phyloP scores from a whole-genome alignment of 2,888 invertebrate species.

The Platycnemis pennipes region DNA sequence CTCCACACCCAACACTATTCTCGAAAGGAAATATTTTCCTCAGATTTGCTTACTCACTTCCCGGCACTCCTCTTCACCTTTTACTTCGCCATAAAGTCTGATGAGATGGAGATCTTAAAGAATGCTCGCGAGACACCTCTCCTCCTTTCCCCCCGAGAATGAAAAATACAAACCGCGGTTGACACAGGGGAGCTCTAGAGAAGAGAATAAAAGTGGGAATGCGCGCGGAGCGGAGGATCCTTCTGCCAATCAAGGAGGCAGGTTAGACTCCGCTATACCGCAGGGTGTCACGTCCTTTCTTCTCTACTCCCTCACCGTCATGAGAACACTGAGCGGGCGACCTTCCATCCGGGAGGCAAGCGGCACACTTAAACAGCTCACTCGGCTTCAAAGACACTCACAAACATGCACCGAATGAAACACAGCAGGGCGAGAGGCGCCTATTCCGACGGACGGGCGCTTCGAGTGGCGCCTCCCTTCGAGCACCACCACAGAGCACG shows the following conservation, averaged over 20 bases:
- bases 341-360: background rate
- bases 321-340: background rate
- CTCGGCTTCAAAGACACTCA: too few species aligned
- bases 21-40: background rate
- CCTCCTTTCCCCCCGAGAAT: background rate
- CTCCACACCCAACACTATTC: background rate
- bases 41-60: slow-evolving; percentile 6
- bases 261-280: background rate
- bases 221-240: background rate
- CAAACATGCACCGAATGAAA: too few species aligned
- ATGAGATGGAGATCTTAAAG: slow-evolving; percentile 2
- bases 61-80: background rate
- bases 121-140: background rate
- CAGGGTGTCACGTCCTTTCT: too few species aligned
- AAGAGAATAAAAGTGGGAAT: background rate
- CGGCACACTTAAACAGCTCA: background rate
- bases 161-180: background rate
- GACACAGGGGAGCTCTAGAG: background rate
- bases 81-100: background rate
- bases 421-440: too few species aligned
- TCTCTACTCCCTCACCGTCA: background rate
- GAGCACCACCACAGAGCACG: too few species aligned
- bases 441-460: too few species aligned
- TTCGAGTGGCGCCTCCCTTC: too few species aligned
- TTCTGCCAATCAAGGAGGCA: background rate